Evolutionary conservation across 2,888 invertebrate genomes (phyloP), one percentile per base, ranked within the genome.

Genomic region (Saturnia japonica): DNA sequence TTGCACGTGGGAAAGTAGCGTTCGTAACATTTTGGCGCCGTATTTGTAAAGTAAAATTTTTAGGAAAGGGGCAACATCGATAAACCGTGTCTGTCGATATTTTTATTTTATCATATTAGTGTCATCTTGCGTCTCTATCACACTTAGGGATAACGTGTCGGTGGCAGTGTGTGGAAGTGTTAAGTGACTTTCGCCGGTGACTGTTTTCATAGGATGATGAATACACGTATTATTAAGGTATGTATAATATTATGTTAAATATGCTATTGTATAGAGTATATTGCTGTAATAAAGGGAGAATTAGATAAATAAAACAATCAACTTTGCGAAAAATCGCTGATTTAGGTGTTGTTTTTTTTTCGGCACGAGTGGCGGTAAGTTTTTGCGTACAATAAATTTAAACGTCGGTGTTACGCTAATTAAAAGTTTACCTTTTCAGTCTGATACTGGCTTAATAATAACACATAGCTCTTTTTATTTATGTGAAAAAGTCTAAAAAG

Each of bases 161-260:
- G 87, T 89, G 88, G 80, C 73, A 79, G 84, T 85, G 85, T 82
- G 80, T 82, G 77, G 79, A 75, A 79, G 84, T 87, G 87, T 76
- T 82, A 64, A 75, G 87, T 87, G 87, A 87, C 88, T 88, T 86
- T 87, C 87, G 79, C 85, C 75, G 75, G 76, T 77, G 72, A 69
- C 25, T 68, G 25, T 73, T 72, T 75, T 14, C 57, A 25, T 57
- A 88, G 89, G 89, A 93, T 91, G 91, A 88, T 87, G 89, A 80
- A 82, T 78, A 79, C 84, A 81, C 89, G 89, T 80, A 88, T 86
- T 80, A 79, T 91, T 71, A 93, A 91, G 89, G 93, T 90, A 77
- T 78, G 80, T 19, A 54, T 68, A 69, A 68, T 70, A 68, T 34
- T 34, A 34, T 60, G 43, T 0, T 66, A 34, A 34, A 34, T 34